These are phyloP conservation scores for Eublepharis macularius DNA, from an alignment of 2,113 vertebrate genomes.

Conservation along the genomic window DNA sequence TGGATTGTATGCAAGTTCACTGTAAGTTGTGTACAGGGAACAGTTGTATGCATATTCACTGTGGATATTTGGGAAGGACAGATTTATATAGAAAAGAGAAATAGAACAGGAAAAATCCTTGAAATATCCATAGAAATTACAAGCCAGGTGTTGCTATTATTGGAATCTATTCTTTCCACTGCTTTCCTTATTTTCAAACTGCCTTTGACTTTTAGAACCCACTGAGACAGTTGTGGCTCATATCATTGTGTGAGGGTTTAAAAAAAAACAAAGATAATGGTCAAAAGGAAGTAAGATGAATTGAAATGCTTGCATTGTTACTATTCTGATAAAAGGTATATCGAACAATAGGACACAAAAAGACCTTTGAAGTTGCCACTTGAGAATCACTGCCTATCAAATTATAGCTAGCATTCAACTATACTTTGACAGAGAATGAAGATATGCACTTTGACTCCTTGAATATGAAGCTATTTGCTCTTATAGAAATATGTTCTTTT, in stretches of 20 bases:
- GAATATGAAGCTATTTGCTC: not conserved
- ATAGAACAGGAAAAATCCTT: not conserved
- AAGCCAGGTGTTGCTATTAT: not conserved
- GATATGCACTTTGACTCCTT: not conserved
- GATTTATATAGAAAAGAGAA: not conserved
- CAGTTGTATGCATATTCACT: not conserved
- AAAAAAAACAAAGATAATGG: not conserved
- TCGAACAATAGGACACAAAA: not conserved
- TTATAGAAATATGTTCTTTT: not conserved
- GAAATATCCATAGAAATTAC: not conserved
- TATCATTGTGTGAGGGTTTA: not conserved
- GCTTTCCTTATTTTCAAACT: not conserved
- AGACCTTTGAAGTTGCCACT: not conserved
- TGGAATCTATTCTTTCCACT: not conserved
- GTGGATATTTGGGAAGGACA: not conserved
- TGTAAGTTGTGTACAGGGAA: too few relatives aligned
- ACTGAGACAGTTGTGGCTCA: not conserved
- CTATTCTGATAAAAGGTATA: not conserved
- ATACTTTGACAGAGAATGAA: not conserved
- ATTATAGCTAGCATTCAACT: conserved; percentile 4
- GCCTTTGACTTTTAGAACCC: not conserved
- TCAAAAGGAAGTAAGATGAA: not conserved
- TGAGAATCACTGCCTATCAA: not conserved
- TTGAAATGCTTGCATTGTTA: not conserved
- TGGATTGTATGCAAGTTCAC: too few relatives aligned